These are phyloP conservation scores for Popillia japonica DNA, from an alignment of 1,140 invertebrate genomes.

Conservation along the genomic window DNA sequence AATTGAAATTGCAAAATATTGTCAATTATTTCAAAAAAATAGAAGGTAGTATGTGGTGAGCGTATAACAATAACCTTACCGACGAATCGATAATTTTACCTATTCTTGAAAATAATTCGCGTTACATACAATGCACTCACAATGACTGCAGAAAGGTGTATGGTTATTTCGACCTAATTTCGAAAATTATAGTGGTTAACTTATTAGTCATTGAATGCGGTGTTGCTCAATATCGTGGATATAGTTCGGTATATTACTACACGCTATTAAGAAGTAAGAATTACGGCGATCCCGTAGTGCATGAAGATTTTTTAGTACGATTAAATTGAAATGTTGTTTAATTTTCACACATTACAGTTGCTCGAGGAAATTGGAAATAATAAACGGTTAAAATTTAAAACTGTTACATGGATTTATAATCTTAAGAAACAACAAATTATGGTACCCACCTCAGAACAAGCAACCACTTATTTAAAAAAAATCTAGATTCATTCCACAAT, in stretches of 20 bases:
- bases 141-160: background rate
- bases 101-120: background rate
- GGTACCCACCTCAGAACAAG: too few species aligned
- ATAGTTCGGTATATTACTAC: background rate
- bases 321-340: too few species aligned
- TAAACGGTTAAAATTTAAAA: too few species aligned
- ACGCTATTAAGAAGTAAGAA: background rate
- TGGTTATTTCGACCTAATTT: slow-evolving; percentile 9
- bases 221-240: background rate
- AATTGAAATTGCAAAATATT: slow-evolving; percentile 13
- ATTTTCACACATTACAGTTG: too few species aligned
- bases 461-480: too few species aligned
- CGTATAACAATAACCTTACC: background rate
- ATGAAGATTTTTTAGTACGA: background rate
- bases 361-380: too few species aligned
- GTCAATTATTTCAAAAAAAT: slow-evolving; percentile 18
- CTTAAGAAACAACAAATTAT: too few species aligned
- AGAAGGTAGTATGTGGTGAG: background rate
- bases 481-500: too few species aligned
- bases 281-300: background rate
- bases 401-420: too few species aligned
- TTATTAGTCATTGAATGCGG: background rate
- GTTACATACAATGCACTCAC: background rate
- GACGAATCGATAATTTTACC: slow-evolving; percentile 14
- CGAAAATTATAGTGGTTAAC: slow-evolving; percentile 17